Evolutionary conservation across 2,888 invertebrate species (phyloP).

Genomic region (Limnephilus auricula): DNA sequence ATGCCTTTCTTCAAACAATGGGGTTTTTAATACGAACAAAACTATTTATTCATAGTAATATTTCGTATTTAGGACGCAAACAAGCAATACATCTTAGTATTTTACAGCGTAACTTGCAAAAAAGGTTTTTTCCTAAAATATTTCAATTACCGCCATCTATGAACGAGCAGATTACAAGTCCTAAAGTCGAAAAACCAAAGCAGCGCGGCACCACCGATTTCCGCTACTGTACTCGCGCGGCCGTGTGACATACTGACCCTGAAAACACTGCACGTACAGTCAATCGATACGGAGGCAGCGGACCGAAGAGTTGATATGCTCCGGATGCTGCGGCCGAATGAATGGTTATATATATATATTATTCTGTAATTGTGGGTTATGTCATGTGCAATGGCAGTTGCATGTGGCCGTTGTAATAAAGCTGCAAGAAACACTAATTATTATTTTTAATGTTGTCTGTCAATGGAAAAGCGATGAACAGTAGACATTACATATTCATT

Average conservation of each 20-base stretch:
- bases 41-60: too few species aligned
- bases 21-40: too few species aligned
- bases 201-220: background rate
- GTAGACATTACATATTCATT: background rate
- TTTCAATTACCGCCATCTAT: too few species aligned
- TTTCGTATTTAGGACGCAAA: too few species aligned
- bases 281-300: constrained; percentile 27
- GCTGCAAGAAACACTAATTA: background rate
- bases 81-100: too few species aligned
- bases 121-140: too few species aligned
- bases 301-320: constrained; percentile 6
- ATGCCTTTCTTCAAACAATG: too few species aligned
- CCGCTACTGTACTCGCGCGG: constrained; percentile 14
- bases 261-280: constrained; percentile 38
- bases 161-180: too few species aligned
- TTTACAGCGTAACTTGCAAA: too few species aligned
- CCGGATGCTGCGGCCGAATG: background rate
- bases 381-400: background rate
- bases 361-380: background rate
- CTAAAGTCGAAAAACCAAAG: background rate
- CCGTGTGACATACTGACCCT: constrained; percentile 46
- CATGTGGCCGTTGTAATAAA: background rate
- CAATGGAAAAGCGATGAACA: background rate
- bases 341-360: background rate
- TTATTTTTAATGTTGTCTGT: background rate